phyloP scores from a whole-genome alignment of 1,140 invertebrate genomes.

The Cyphomyrmex costatus region DNA sequence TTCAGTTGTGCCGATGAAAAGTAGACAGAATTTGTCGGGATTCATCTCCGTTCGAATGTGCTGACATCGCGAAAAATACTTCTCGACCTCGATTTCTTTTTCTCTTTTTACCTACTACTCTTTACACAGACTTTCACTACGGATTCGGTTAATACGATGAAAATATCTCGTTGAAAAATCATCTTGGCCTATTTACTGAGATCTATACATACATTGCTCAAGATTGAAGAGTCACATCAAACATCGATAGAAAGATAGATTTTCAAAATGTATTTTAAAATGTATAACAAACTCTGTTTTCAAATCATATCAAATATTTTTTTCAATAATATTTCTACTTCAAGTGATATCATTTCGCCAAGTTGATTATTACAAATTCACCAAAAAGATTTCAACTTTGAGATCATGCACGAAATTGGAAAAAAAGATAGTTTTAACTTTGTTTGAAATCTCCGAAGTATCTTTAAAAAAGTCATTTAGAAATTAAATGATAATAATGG shows the following conservation, averaged over 20 bases:
- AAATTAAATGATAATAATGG: background rate
- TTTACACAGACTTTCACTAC: background rate
- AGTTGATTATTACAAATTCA: background rate
- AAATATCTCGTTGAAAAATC: background rate
- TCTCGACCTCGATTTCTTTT: background rate
- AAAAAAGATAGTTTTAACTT: background rate
- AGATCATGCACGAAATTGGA: background rate
- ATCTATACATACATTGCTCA: background rate
- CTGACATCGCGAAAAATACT: background rate
- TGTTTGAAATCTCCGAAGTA: background rate
- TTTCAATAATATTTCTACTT: background rate
- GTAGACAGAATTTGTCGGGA: background rate
- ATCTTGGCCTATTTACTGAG: background rate
- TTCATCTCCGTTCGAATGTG: background rate
- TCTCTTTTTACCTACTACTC: background rate
- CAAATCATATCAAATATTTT: background rate
- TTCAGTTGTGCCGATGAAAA: background rate
- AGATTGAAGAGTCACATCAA: background rate
- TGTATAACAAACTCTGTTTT: background rate
- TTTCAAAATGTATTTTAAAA: background rate
- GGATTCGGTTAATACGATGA: background rate
- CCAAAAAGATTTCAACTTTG: background rate
- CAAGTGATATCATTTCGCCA: background rate
- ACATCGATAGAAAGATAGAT: background rate
- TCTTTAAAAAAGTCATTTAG: background rate